phyloP scores from a whole-genome alignment of 2,797 vertebrate genomes.

The Stomatorhinus walkeri region DNA sequence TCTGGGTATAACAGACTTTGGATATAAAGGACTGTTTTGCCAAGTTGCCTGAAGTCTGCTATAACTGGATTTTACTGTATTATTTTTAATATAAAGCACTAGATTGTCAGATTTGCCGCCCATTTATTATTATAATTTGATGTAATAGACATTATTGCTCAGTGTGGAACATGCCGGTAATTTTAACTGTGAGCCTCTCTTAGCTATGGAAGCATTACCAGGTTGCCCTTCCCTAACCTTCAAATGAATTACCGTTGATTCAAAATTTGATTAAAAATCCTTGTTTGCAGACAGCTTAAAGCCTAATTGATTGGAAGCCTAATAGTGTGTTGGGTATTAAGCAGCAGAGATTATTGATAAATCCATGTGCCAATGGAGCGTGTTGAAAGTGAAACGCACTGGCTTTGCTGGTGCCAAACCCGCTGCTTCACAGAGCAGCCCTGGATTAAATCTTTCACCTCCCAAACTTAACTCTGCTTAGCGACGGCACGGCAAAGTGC shows the following conservation, averaged over 20 bases:
- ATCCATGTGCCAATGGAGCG: slow-evolving; percentile 57
- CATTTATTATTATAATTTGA: slow-evolving; percentile 1
- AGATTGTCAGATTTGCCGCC: background rate
- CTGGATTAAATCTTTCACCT: slow-evolving; percentile 47
- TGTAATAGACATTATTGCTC: slow-evolving; percentile 19
- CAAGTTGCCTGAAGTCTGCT: background rate
- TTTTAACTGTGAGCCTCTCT: slow-evolving; percentile 55
- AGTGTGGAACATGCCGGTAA: slow-evolving; percentile 36
- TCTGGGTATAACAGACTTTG: no score
- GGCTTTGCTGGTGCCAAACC: slow-evolving; percentile 44
- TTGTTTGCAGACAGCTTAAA: slow-evolving; percentile 82
- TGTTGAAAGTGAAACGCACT: slow-evolving; percentile 46
- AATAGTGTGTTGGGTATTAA: slow-evolving; percentile 68
- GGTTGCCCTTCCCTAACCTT: slow-evolving; percentile 66
- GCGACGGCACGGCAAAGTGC: slow-evolving; percentile 36
- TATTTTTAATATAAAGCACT: background rate
- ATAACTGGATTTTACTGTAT: background rate
- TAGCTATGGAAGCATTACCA: slow-evolving; percentile 51
- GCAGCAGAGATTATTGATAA: slow-evolving; percentile 55
- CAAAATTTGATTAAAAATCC: slow-evolving; percentile 73
- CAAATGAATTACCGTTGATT: slow-evolving; percentile 64
- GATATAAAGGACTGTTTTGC: no score
- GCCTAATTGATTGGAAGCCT: slow-evolving; percentile 79
- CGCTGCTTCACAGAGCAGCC: slow-evolving; percentile 47
- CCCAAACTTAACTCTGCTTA: slow-evolving; percentile 39